phyloP scores from a whole-genome alignment of 2,888 invertebrate genomes.

The Linnaemya tessellans region DNA sequence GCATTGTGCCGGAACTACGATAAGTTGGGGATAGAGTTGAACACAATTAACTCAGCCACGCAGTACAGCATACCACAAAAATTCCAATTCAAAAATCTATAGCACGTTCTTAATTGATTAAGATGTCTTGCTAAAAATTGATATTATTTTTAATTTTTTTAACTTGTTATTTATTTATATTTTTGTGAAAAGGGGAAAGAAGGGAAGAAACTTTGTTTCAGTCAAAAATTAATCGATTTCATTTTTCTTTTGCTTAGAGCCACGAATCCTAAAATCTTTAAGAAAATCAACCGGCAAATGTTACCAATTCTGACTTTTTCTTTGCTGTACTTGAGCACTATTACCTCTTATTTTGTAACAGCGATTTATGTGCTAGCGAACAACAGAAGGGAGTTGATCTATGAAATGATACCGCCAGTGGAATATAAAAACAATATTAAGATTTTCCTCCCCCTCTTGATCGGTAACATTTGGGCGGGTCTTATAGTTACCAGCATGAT shows the following conservation, averaged over 20 bases:
- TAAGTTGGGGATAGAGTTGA: no score
- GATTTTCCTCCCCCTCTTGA: slow-evolving; percentile 73
- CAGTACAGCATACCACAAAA: no score
- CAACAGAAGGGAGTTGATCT: slow-evolving; percentile 54
- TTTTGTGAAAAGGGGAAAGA: no score
- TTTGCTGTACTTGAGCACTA: slow-evolving; percentile 71
- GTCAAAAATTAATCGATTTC: no score
- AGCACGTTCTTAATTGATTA: no score
- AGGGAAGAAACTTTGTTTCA: no score
- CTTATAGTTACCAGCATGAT: slow-evolving; percentile 73
- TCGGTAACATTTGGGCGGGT: slow-evolving; percentile 76
- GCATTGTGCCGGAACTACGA: no score
- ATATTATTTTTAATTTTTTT: no score
- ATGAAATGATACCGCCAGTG: slow-evolving; percentile 63
- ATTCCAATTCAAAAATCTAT: no score
- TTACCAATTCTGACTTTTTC: slow-evolving; percentile 73
- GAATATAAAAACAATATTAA: slow-evolving; percentile 64
- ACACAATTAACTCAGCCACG: no score
- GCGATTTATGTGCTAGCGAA: slow-evolving; percentile 72
- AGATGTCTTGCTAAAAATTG: no score
- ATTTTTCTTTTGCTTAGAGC: slow-evolving; percentile 54
- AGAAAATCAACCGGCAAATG: slow-evolving; percentile 72
- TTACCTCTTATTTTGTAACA: slow-evolving; percentile 70
- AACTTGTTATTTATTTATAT: no score
- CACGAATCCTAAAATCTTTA: slow-evolving; percentile 68